These are phyloP conservation scores for Gymnogyps californianus DNA, from an alignment of 2,113 vertebrate species.

Conservation along the genomic window DNA sequence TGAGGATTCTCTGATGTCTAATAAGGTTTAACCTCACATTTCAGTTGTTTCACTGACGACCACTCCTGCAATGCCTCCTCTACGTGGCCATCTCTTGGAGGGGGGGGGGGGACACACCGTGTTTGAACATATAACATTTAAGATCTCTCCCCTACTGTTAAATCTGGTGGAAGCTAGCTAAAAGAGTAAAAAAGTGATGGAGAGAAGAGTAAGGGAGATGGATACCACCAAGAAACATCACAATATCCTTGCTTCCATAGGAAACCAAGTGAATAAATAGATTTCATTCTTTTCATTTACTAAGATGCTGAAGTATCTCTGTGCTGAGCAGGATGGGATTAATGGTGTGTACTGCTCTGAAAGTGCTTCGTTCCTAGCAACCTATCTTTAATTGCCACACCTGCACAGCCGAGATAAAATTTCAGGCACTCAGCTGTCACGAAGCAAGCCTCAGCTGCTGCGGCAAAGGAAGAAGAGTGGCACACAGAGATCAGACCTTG, in stretches of 20 bases:
- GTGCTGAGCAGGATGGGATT: not conserved
- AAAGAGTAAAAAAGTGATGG: not conserved
- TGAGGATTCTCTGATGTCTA: not conserved
- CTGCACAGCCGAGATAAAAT: not conserved
- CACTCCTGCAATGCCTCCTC: not conserved
- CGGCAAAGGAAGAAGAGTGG: not conserved
- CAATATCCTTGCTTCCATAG: not conserved
- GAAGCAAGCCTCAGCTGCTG: not conserved
- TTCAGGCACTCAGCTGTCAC: not conserved
- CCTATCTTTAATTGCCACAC: not conserved
- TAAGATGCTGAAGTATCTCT: not conserved
- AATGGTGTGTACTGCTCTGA: not conserved
- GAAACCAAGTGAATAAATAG: not conserved
- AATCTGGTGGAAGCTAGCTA: not conserved
- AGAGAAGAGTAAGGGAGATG: not conserved
- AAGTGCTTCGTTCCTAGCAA: not conserved
- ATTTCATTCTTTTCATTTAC: not conserved
- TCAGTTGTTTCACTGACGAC: not conserved
- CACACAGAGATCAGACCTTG: not conserved
- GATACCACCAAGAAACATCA: not conserved
- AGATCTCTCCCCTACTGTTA: not conserved
- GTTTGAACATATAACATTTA: not conserved
- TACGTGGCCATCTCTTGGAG: not conserved
- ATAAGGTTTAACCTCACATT: not conserved
- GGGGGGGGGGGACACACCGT: rapidly evolving